A percentile compares a stretch with the other conserved stretches of the same genome.
Conservation (phyloP, 2,113 vertebrate species). For the Rhinogobius similis region DNA sequence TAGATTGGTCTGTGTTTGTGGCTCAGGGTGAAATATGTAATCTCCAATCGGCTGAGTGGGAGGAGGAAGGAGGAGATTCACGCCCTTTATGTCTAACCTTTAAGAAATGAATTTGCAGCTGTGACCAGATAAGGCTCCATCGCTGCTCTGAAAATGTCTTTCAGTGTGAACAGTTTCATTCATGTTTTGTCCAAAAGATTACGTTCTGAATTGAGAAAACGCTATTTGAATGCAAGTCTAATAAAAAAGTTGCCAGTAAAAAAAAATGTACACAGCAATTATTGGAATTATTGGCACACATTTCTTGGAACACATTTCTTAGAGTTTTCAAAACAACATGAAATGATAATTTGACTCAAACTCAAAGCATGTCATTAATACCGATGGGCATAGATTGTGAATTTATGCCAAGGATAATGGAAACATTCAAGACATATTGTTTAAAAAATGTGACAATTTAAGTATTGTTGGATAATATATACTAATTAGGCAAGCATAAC, state of each 20-base stretch:
- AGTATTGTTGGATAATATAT: too few species aligned
- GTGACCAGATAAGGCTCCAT: conserved; percentile 68
- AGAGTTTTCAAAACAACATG: too few species aligned
- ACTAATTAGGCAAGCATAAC: background rate
- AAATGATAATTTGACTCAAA: too few species aligned
- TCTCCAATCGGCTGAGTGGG: conserved; percentile 66
- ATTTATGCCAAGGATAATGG: too few species aligned
- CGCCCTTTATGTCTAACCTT: conserved; percentile 73
- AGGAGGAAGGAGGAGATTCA: conserved; percentile 52
- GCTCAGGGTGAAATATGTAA: conserved; percentile 73
- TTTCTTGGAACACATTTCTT: too few species aligned
- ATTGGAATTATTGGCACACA: too few species aligned
- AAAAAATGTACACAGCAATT: too few species aligned
- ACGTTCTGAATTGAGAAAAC: background rate
- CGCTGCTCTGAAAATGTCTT: conserved; percentile 45
- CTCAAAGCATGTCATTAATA: too few species aligned
- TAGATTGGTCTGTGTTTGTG: conserved; percentile 73
- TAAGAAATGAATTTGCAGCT: conserved; percentile 73
- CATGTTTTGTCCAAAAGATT: background rate
- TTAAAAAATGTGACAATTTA: too few species aligned
- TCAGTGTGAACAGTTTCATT: background rate
- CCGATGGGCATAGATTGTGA: too few species aligned
- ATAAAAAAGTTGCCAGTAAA: background rate
- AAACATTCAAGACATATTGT: too few species aligned
- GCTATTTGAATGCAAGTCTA: background rate